These are phyloP conservation scores for Copidosoma aretas DNA, from an alignment of 2,888 invertebrate species.

Conservation along the genomic window DNA sequence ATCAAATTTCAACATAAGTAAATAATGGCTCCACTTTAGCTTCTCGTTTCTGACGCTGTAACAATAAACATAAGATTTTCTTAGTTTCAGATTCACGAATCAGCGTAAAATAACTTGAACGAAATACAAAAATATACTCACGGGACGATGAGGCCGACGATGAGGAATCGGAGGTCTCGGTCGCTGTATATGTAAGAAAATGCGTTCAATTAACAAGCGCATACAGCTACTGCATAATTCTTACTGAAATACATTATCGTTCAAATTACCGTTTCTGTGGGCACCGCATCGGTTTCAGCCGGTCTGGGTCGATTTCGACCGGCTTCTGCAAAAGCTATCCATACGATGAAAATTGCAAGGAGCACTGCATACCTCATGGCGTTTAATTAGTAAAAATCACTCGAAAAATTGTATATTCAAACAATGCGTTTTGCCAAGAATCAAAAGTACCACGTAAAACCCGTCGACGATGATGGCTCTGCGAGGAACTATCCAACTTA, in stretches of 20 bases:
- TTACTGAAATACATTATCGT: conserved; percentile 3
- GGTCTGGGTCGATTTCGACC: conserved; percentile 13
- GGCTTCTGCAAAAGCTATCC: neutral
- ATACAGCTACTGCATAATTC: too few relatives aligned
- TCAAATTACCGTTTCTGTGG: conserved; percentile 1
- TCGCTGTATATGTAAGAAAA: neutral
- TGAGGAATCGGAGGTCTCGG: conserved; percentile 24
- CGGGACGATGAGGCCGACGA: conserved; percentile 41
- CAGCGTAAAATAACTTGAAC: neutral
- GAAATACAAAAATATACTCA: conserved; percentile 27
- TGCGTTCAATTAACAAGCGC: too few relatives aligned
- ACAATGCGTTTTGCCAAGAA: too few relatives aligned
- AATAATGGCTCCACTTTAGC: conserved; percentile 28
- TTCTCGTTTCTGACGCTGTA: conserved; percentile 36
- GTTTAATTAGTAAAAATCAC: neutral
- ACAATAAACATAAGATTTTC: conserved; percentile 17
- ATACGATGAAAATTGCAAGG: conserved; percentile 15
- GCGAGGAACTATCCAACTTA: conserved; percentile 2
- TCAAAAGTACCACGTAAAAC: too few relatives aligned
- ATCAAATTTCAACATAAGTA: conserved; percentile 17
- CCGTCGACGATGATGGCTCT: neutral
- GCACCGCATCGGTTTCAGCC: neutral
- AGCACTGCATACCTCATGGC: conserved; percentile 19
- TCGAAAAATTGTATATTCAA: neutral
- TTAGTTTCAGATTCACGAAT: conserved; percentile 9